phyloP scores from a whole-genome alignment of 2,113 vertebrate species.

The Eurystomus gularis region DNA sequence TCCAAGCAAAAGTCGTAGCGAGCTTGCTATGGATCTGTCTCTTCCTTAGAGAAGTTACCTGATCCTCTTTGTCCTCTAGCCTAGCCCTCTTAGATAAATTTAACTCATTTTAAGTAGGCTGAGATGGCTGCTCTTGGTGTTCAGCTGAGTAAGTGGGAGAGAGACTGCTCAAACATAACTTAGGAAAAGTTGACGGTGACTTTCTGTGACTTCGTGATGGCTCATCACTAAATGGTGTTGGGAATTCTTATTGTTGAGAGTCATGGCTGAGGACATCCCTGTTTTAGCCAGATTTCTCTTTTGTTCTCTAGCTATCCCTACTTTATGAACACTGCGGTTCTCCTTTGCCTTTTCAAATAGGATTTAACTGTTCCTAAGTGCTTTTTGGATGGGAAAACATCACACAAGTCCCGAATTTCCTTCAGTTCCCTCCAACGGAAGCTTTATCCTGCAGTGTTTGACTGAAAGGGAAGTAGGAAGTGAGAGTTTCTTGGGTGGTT shows the following conservation, averaged over 20 bases:
- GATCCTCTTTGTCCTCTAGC: background rate
- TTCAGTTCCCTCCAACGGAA: background rate
- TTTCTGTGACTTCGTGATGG: background rate
- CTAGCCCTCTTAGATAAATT: background rate
- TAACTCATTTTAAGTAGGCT: background rate
- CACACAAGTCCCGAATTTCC: background rate
- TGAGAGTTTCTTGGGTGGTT: background rate
- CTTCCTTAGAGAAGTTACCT: background rate
- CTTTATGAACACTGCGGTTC: fast-evolving
- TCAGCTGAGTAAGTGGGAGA: background rate
- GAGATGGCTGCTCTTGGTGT: background rate
- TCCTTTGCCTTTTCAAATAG: background rate
- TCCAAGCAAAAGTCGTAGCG: background rate
- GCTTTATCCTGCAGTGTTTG: background rate
- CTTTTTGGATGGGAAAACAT: background rate
- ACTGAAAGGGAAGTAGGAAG: background rate
- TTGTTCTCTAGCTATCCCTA: background rate
- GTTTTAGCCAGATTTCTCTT: background rate
- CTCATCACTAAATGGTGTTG: background rate
- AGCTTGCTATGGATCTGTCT: background rate
- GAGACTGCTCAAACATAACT: background rate
- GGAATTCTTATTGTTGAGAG: background rate
- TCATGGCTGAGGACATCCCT: too few relatives aligned
- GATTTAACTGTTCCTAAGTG: background rate
- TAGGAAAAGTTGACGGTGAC: background rate